phyloP scores from a whole-genome alignment of 2,888 invertebrate genomes.

The Eupithecia abbreviata region DNA sequence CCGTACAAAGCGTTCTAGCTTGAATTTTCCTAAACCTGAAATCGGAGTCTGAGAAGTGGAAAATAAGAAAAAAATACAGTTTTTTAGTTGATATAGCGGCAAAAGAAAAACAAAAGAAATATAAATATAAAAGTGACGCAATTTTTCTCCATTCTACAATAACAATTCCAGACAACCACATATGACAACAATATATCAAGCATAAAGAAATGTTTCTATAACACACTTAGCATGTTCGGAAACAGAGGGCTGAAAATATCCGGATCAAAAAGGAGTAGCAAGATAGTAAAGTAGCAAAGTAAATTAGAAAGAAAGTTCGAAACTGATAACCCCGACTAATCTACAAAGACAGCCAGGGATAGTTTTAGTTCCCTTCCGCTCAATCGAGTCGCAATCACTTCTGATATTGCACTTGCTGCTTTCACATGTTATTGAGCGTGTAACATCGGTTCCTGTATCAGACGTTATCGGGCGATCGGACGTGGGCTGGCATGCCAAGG shows the following conservation, averaged over 20 bases:
- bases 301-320: neutral
- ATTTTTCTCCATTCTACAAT: too few species aligned
- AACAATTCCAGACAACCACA: too few species aligned
- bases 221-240: too few species aligned
- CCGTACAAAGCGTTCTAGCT: neutral
- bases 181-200: too few species aligned
- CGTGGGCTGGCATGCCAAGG: conserved; percentile 51
- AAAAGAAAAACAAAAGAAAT: too few species aligned
- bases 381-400: conserved; percentile 53
- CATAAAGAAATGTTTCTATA: too few species aligned
- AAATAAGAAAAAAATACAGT: neutral
- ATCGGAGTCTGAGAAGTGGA: neutral
- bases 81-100: too few species aligned
- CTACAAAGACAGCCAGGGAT: conserved; percentile 1
- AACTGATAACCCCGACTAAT: neutral
- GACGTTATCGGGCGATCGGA: conserved; percentile 71
- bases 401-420: conserved; percentile 73
- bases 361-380: conserved; percentile 57
- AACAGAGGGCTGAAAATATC: too few species aligned
- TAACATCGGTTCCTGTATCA: conserved; percentile 59
- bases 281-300: too few species aligned
- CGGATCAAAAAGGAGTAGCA: too few species aligned
- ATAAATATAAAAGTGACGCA: too few species aligned
- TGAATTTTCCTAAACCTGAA: neutral
- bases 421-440: conserved; percentile 68